Base-by-base conservation (phyloP, 2,113 vertebrate species). In the Psittacula cyanocephala region DNA sequence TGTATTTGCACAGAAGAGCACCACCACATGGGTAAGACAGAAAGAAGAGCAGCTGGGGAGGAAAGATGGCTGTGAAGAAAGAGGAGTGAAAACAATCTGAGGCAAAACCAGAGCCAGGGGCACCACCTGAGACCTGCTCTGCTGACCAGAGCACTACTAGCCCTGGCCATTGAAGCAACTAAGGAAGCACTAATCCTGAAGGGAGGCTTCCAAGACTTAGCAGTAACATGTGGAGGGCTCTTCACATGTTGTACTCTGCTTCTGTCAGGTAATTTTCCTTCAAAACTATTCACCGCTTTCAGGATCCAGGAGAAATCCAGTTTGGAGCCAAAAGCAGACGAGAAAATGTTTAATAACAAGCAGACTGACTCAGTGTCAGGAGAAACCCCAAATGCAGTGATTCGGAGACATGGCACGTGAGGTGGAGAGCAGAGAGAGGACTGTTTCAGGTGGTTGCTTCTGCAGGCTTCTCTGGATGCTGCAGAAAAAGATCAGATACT, bases 401-500 rank as follows among this genome's bases (percentile, higher is more conserved):
- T 60, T 80, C 1, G 4, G 49, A 86, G 43, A 77, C 31, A 43
- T 91, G 75, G 43, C 28, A 79, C 68, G 2, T 1, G 33, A 82
- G 71, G 71, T 77, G 39, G 64, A 49, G 52, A 76, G 50, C 33
- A 39, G 18, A 1, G 17, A 72, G 59, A 72, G 20, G 53, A 59
- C 29, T 63, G 19, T 13, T 85, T 37, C 82, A 90, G 80, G 76
- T 64, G 64, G 64, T 39, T 80, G 50, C 64, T 90, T 55, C 85
- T 22, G 11, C 70, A 71, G 53, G 64, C n/a, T 91, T 63, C 31
- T 91, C 82, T 71, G 95, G 69, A 68, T 69, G 72, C 95, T 96
- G 95, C 80, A 96, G 65, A 62, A 78, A 86, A 94, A 96, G 52
- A 92, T 35, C 29, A 93, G 81, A 89, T 29, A 47, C 41, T 47